Evolutionary conservation across 2,888 invertebrate species (phyloP).

Genomic region (Diplazon laetatorius): DNA sequence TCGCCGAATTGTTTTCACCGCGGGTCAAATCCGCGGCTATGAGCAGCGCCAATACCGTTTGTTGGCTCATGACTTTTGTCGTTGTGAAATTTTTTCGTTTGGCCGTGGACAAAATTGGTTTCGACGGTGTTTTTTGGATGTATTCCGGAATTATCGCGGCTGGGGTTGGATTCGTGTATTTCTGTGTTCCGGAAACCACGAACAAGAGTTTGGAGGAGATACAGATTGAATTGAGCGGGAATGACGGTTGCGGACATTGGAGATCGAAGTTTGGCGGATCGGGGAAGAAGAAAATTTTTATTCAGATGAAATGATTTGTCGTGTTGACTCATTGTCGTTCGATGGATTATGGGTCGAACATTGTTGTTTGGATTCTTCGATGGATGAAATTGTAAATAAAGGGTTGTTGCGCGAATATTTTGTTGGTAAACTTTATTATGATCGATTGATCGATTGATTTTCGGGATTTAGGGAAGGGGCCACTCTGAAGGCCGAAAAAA

Average conservation of each 20-base stretch:
- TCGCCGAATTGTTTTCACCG: slow-evolving; percentile 91
- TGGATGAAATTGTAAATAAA: no score
- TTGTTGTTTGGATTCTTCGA: no score
- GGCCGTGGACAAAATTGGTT: slow-evolving; percentile 84
- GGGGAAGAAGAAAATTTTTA: background rate
- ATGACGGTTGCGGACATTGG: background rate
- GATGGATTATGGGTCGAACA: no score
- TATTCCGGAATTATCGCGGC: slow-evolving; percentile 87
- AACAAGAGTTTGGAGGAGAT: slow-evolving; percentile 83
- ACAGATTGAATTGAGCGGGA: slow-evolving; percentile 78
- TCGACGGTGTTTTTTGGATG: slow-evolving; percentile 89
- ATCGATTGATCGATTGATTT: no score
- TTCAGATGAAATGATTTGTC: background rate
- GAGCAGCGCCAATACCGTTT: slow-evolving; percentile 91
- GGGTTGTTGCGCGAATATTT: no score
- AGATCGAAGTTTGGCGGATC: background rate
- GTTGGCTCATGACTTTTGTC: slow-evolving; percentile 91
- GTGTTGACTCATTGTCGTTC: no score
- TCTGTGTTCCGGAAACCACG: slow-evolving; percentile 85
- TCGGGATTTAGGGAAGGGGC: no score
- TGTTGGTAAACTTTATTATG: no score
- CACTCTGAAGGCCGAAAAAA: no score
- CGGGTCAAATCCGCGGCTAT: slow-evolving; percentile 90
- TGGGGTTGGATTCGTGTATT: slow-evolving; percentile 87
- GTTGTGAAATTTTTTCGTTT: slow-evolving; percentile 89